Evolutionary conservation across 2,797 vertebrate species (phyloP).

Genomic region (Falco novaeseelandiae): DNA sequence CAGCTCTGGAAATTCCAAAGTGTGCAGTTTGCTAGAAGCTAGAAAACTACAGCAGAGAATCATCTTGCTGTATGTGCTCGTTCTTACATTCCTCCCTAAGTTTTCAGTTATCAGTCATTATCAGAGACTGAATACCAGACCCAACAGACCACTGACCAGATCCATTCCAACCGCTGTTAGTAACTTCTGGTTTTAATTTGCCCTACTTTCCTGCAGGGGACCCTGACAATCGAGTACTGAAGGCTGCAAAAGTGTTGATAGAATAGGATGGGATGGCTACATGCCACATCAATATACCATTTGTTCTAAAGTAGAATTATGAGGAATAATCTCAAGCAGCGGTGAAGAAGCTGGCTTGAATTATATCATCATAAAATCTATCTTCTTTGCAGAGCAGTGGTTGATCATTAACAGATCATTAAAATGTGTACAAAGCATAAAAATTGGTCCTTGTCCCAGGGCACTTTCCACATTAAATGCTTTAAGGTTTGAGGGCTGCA

Average conservation of each 20-base stretch:
- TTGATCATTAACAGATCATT: slow-evolving; percentile 56
- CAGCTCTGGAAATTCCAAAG: neutral
- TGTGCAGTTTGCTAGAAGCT: neutral
- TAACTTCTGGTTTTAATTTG: neutral
- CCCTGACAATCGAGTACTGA: neutral
- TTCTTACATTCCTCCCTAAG: neutral
- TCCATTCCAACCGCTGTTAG: neutral
- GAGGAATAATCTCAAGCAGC: neutral
- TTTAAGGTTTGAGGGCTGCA: neutral
- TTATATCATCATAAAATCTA: neutral
- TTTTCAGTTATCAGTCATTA: neutral
- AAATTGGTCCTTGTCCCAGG: slow-evolving; percentile 46
- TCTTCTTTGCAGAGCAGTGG: neutral
- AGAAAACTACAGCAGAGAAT: neutral
- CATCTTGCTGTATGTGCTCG: neutral
- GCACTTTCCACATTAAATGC: slow-evolving; percentile 52
- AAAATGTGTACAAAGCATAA: slow-evolving; percentile 40
- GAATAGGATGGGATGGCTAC: neutral
- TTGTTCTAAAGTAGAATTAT: neutral
- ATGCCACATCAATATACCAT: neutral
- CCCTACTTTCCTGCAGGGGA: neutral
- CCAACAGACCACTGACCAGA: neutral
- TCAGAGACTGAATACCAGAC: neutral
- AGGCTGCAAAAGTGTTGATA: neutral
- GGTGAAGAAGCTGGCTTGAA: neutral